Evolutionary conservation across 2,797 vertebrate species (phyloP).

Genomic region (Siniperca scherzeri): DNA sequence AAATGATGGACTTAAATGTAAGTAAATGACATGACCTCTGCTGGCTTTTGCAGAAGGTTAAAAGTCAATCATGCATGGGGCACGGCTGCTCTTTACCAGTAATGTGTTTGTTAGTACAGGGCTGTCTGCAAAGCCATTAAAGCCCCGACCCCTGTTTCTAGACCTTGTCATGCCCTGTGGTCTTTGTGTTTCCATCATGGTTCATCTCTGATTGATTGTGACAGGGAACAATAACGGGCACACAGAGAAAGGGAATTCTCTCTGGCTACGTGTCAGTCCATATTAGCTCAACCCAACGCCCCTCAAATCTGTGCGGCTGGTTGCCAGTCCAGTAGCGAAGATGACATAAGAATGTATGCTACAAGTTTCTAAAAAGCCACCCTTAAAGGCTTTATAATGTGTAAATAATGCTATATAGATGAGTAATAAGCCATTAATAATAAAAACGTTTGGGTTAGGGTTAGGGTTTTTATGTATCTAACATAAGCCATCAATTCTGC

Average conservation of each 20-base stretch:
- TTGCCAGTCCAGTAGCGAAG: constrained; percentile 35
- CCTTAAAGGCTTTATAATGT: not conserved
- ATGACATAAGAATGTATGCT: constrained; percentile 24
- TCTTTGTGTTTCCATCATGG: constrained; percentile 78
- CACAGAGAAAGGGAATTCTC: constrained; percentile 81
- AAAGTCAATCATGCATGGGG: constrained; percentile 70
- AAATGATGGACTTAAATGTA: constrained; percentile 11
- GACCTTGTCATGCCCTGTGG: constrained; percentile 73
- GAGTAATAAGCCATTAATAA: not conserved
- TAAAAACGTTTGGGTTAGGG: not conserved
- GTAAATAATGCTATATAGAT: not conserved
- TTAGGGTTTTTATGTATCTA: not conserved
- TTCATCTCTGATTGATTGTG: constrained; percentile 78
- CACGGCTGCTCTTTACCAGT: constrained; percentile 59
- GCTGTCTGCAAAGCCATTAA: constrained; percentile 75
- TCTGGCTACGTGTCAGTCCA: constrained; percentile 81
- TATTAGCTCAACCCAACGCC: constrained; percentile 70
- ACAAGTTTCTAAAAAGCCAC: not conserved
- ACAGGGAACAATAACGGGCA: constrained; percentile 80
- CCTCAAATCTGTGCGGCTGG: constrained; percentile 43
- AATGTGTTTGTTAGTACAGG: constrained; percentile 71
- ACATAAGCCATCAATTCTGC: not conserved
- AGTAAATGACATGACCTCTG: constrained; percentile 33
- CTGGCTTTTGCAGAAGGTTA: constrained; percentile 57
- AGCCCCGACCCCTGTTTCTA: constrained; percentile 62